Evolutionary conservation across 2,888 invertebrate genomes (phyloP).

Genomic region (Pseudoips prasinana): DNA sequence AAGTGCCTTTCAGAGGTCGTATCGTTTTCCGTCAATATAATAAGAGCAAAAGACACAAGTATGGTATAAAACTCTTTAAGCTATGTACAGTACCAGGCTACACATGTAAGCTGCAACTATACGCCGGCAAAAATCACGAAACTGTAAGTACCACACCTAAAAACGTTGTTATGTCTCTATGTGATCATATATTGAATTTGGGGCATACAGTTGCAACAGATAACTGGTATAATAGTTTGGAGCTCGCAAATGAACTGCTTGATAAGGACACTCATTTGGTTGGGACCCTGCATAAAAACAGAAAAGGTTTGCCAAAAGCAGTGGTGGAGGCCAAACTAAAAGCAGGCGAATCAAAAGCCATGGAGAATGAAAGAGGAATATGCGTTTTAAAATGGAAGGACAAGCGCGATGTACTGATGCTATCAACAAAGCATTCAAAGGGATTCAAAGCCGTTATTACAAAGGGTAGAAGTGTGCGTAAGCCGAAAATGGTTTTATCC

Average conservation of each 20-base stretch:
- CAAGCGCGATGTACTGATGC: conserved; percentile 5
- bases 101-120: conserved; percentile 34
- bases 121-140: conserved; percentile 37
- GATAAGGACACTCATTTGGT: conserved; percentile 4
- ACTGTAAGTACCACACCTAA: conserved; percentile 29
- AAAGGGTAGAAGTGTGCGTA: background rate
- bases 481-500: background rate
- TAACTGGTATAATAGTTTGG: conserved; percentile 35
- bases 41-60: conserved; percentile 18
- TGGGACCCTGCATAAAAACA: conserved; percentile 7
- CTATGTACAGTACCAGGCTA: conserved; percentile 29
- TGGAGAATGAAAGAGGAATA: conserved; percentile 8
- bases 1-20: conserved; percentile 11
- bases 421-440: conserved; percentile 4
- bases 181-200: conserved; percentile 20
- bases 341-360: conserved; percentile 4
- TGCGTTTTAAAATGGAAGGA: conserved; percentile 7
- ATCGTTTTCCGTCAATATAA: conserved; percentile 19
- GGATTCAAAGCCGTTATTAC: background rate
- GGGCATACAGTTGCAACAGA: conserved; percentile 28
- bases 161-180: conserved; percentile 35
- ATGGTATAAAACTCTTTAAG: conserved; percentile 28
- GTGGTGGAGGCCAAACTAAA: conserved; percentile 4
- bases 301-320: conserved; percentile 4
- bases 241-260: conserved; percentile 5